phyloP scores from a whole-genome alignment of 2,113 vertebrate genomes.

The Trichomycterus rosablanca region DNA sequence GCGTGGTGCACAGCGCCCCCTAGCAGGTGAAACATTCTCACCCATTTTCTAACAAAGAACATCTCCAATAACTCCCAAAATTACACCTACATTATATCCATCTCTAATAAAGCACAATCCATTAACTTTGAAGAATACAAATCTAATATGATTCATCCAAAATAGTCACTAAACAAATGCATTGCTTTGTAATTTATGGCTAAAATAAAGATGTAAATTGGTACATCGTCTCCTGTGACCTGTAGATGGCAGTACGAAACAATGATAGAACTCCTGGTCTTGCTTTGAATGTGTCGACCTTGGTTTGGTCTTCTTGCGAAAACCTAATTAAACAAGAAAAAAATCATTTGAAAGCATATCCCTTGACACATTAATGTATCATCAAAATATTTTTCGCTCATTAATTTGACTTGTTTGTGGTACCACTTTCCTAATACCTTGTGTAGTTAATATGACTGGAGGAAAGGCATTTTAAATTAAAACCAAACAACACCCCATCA shows the following conservation, averaged over 20 bases:
- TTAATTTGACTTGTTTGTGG: conserved; percentile 53
- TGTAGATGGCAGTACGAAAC: conserved; percentile 46
- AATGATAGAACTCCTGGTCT: conserved; percentile 16
- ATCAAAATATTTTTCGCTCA: conserved; percentile 54
- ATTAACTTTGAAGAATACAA: no score
- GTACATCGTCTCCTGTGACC: not conserved
- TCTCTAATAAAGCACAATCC: no score
- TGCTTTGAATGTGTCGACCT: conserved; percentile 10
- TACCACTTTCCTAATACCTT: conserved; percentile 45
- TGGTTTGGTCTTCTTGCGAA: conserved; percentile 34
- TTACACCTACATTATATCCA: not conserved
- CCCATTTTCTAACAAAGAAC: not conserved
- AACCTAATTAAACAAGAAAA: conserved; percentile 38
- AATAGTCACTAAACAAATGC: no score
- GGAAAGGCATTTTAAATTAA: conserved; percentile 41
- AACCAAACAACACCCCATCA: conserved; percentile 35
- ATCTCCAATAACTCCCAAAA: not conserved
- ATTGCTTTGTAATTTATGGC: no score
- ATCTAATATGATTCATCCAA: no score
- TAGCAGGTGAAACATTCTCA: not conserved
- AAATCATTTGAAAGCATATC: conserved; percentile 42
- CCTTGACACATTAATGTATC: conserved; percentile 53
- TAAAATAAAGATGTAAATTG: not conserved
- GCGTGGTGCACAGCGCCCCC: conserved; percentile 36
- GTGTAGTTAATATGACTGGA: conserved; percentile 43